phyloP scores from a whole-genome alignment of 2,888 invertebrate species.

The Athalia circularis region DNA sequence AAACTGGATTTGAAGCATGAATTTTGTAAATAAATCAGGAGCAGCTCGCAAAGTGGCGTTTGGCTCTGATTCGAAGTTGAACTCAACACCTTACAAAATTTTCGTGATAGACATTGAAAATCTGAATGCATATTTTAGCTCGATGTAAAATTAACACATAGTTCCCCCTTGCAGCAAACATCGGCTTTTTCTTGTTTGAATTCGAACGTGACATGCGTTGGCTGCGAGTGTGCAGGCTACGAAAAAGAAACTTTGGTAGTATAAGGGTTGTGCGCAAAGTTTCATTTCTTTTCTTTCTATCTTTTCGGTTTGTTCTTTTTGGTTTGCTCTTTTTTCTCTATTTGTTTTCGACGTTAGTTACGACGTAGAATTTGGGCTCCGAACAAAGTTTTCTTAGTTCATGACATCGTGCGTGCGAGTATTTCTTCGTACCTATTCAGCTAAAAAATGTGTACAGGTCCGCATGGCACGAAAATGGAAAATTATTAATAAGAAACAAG shows the following conservation, averaged over 20 bases:
- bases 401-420: neutral
- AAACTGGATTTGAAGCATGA: too few species aligned
- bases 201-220: too few species aligned
- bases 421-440: neutral
- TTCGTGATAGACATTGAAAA: too few species aligned
- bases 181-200: too few species aligned
- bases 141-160: too few species aligned
- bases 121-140: too few species aligned
- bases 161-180: too few species aligned
- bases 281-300: conserved; percentile 19
- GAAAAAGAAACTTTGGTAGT: neutral
- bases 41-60: too few species aligned
- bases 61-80: too few species aligned
- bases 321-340: conserved; percentile 7
- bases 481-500: neutral
- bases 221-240: neutral
- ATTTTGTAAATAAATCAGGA: too few species aligned
- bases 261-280: conserved; percentile 22
- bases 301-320: conserved; percentile 17
- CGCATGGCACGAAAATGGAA: neutral
- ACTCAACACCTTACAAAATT: too few species aligned
- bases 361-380: neutral
- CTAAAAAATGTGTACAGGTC: neutral
- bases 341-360: neutral
- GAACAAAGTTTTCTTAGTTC: conserved; percentile 1